Evolutionary conservation across 92 coral and sea anemone species (phyloP).

Genomic region (Umimayanthus kanabou): DNA sequence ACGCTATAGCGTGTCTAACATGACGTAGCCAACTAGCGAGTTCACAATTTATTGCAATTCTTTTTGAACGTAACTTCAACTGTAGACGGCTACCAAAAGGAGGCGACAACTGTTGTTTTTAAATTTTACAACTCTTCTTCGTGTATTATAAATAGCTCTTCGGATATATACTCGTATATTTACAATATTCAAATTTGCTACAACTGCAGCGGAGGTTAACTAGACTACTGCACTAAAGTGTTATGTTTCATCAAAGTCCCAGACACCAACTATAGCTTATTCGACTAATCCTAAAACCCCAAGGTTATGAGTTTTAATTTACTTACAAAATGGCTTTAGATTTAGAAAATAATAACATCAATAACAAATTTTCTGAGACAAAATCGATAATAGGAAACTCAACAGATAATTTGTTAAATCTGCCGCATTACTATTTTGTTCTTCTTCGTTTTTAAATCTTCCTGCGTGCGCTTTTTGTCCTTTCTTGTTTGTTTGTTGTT

Average conservation of each 20-base stretch:
- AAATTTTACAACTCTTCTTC: not conserved
- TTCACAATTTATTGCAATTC: not conserved
- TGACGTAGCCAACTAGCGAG: too few relatives aligned
- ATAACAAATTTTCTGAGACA: not conserved
- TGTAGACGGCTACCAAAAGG: not conserved
- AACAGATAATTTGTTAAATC: not conserved
- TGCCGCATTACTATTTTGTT: not conserved
- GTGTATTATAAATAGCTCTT: constrained; percentile 5
- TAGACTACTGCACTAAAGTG: not conserved
- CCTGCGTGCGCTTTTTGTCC: not conserved
- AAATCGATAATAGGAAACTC: not conserved
- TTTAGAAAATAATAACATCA: not conserved
- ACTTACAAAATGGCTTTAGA: not conserved
- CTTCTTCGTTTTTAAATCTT: not conserved
- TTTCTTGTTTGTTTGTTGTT: too few relatives aligned
- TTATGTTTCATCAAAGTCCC: not conserved
- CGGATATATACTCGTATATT: not conserved
- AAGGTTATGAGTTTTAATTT: not conserved
- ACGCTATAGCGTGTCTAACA: too few relatives aligned
- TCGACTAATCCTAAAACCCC: not conserved
- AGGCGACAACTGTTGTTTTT: not conserved
- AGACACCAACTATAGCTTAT: not conserved
- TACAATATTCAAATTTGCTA: constrained; percentile 21
- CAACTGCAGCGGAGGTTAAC: not conserved
- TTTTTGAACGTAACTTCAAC: not conserved